Evolutionary conservation across 2,888 invertebrate species (phyloP), one percentile per base, ranked within the genome.

Genomic region (Gerris lacustris): DNA sequence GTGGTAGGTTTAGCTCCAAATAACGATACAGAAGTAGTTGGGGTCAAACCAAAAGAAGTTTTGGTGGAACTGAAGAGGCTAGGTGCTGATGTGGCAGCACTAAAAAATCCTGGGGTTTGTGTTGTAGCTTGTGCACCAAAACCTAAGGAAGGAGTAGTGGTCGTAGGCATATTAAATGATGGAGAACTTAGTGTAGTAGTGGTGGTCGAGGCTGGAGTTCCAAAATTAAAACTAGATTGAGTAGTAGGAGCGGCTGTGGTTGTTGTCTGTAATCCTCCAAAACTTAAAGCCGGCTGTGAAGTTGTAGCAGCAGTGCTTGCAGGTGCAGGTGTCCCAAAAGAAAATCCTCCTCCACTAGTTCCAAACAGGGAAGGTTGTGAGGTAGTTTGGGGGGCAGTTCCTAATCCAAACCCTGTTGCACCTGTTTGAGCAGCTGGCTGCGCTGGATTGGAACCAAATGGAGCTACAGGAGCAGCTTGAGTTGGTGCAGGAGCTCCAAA

Each of bases 1-100:
- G 74, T 70, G 17, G 70, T 67, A 9, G 75, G 45, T 9, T 69
- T 70, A 9, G 72, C 45, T 66, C 70, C 71, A 11, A 75, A 66
- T 6, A 72, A 45, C 63, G 71, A 70, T 15, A 71, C 62, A 15
- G 72, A 66, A 6, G 71, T 63, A 5, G 72, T 71, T 6, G 72
- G 67, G 1, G 71, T 67, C 6, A 67, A 66, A 0, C 71, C 71
- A 55, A 73, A 67, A 44, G 68, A 68, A 17, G 70, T 69, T 31
- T 44, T 71, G 15, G 68, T 18, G 64, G 31, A 64, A 17, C 66
- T n/a, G 18, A 64, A 64, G 17, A 64, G 64, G 31, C 67, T n/a
- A 18, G 47, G 45, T 63, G 66, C 44, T 68, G 18, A 44, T 45
- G 18, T 67, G 44, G 45, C 63, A 64, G 63, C 44, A 55, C 45